A percentile compares a stretch with the other conserved stretches of the same genome.
Conservation (phyloP, 2,113 vertebrate genomes). For the Sinocyclocheilus grahami region DNA sequence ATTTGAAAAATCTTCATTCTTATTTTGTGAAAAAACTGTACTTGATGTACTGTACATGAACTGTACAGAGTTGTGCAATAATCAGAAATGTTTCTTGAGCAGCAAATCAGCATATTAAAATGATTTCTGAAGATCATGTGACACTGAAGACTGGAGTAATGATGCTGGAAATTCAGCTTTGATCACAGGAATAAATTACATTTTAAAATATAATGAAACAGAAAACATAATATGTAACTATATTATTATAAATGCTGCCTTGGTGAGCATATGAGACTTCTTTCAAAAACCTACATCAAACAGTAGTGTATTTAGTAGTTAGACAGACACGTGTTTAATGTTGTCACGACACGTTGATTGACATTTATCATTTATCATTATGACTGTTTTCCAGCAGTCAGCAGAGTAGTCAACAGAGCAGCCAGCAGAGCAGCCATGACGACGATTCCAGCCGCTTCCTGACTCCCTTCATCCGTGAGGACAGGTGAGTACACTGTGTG, state of each 20-base stretch:
- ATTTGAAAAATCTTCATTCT: too few species aligned
- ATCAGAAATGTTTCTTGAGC: not conserved
- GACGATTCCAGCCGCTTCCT: slow-evolving; percentile 84
- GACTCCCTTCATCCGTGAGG: slow-evolving; percentile 80
- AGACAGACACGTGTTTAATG: too few species aligned
- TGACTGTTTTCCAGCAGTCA: slow-evolving; percentile 76
- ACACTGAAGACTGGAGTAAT: not conserved
- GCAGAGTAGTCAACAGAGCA: slow-evolving; percentile 90
- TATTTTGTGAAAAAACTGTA: too few species aligned
- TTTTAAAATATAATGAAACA: not conserved
- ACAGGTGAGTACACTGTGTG: slow-evolving; percentile 74
- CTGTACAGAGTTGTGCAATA: not conserved
- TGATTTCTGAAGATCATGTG: not conserved
- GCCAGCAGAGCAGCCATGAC: slow-evolving; percentile 88
- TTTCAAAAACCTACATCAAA: not conserved
- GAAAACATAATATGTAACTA: not conserved
- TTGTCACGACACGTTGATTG: slow-evolving; percentile 19
- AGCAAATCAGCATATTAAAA: not conserved
- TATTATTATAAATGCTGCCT: not conserved
- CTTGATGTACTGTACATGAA: too few species aligned
- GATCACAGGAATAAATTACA: not conserved
- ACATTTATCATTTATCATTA: slow-evolving; percentile 33
- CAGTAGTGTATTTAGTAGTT: not conserved
- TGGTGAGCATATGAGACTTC: not conserved
- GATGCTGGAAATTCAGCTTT: not conserved